A percentile compares a stretch with the other conserved stretches of the same genome.
phyloP scores from a whole-genome alignment of 2,797 vertebrate species.

The Poeciliopsis presidionis region DNA sequence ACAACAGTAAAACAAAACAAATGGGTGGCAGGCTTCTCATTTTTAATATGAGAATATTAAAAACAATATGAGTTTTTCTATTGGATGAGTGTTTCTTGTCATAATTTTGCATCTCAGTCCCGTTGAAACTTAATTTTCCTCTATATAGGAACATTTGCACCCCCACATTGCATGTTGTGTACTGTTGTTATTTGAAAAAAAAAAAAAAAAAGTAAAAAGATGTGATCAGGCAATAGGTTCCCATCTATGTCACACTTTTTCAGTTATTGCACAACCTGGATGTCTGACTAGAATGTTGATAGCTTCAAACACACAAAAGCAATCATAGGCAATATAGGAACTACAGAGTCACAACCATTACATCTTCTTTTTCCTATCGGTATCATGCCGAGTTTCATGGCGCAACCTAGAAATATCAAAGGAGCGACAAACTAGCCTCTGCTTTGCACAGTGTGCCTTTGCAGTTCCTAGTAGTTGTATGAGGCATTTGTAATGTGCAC shows the following conservation, averaged over 20 bases:
- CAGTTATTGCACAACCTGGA: conserved; percentile 23
- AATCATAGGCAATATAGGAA: conserved; percentile 12
- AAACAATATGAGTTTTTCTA: conserved; percentile 49
- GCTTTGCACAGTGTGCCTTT: conserved; percentile 29
- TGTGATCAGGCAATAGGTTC: conserved; percentile 16
- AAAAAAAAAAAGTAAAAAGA: conserved; percentile 28
- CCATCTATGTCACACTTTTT: conserved; percentile 35
- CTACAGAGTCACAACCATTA: conserved; percentile 23
- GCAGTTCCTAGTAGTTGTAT: conserved; percentile 37
- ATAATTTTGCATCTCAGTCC: conserved; percentile 47
- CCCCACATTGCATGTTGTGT: conserved; percentile 26
- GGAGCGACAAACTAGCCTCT: conserved; percentile 15
- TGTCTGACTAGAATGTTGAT: conserved; percentile 27
- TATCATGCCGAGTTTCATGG: conserved; percentile 9
- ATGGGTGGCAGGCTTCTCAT: conserved; percentile 35
- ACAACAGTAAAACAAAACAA: conserved; percentile 39
- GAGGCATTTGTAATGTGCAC: conserved; percentile 52
- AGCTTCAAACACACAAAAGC: conserved; percentile 27
- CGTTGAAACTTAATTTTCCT: conserved; percentile 59
- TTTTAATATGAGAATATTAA: conserved; percentile 53
- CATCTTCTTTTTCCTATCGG: conserved; percentile 25
- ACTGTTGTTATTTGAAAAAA: conserved; percentile 8
- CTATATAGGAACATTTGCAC: conserved; percentile 32
- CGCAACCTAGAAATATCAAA: conserved; percentile 39
- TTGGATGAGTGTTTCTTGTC: conserved; percentile 51